Percentiles rank a stretch among this genome's conserved stretches.
Evolutionary conservation across 1,140 invertebrate species (phyloP).

Genomic region (Bombus fervidus): DNA sequence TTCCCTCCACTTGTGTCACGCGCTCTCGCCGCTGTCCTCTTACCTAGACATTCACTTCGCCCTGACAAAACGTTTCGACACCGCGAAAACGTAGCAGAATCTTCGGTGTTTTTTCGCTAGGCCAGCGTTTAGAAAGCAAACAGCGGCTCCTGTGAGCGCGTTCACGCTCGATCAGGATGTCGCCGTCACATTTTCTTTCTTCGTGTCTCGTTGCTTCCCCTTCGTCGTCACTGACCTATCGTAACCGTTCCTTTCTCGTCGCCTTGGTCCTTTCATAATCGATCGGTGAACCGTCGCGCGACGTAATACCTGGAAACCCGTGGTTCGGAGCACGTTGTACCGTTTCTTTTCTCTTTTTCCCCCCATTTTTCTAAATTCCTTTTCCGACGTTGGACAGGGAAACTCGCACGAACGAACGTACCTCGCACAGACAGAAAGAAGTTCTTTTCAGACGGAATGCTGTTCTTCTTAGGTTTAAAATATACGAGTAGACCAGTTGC

Average conservation of each 20-base stretch:
- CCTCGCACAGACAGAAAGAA: no score
- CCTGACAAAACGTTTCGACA: slow-evolving; percentile 52
- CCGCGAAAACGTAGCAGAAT: slow-evolving; percentile 41
- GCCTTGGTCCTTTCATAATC: slow-evolving; percentile 41
- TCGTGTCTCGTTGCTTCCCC: background rate
- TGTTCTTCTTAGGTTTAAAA: no score
- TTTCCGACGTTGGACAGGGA: no score
- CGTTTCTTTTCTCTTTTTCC: no score
- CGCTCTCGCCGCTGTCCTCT: slow-evolving; percentile 20
- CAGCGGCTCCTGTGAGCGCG: background rate
- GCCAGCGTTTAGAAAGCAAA: slow-evolving; percentile 29
- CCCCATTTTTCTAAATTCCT: no score
- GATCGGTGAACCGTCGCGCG: background rate
- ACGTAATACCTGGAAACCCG: background rate
- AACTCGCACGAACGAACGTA: no score
- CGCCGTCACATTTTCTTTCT: slow-evolving; percentile 36
- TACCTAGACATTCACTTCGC: slow-evolving; percentile 53
- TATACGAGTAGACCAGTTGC: no score
- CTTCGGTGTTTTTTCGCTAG: slow-evolving; percentile 4
- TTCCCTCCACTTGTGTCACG: background rate
- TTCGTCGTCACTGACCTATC: slow-evolving; percentile 40
- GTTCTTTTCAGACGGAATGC: no score
- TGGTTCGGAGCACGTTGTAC: no score
- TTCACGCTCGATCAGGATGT: slow-evolving; percentile 17
- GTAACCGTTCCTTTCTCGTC: slow-evolving; percentile 35